Evolutionary conservation across 1,140 invertebrate genomes (phyloP).

Genomic region (Leptonema lineaticorne): DNA sequence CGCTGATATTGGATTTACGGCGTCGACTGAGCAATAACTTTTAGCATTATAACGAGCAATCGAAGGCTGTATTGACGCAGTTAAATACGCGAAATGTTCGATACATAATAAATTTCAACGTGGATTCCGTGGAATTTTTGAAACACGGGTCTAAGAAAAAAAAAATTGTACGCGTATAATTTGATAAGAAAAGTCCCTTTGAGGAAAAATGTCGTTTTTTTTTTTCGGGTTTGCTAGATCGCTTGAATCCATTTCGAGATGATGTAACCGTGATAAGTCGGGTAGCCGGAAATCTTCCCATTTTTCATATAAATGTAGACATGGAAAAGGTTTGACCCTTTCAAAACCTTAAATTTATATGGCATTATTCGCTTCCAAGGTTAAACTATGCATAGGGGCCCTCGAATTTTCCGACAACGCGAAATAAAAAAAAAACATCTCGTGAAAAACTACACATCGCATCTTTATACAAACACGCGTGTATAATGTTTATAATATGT

Average conservation of each 20-base stretch:
- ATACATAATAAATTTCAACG: no score
- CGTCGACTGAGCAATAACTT: no score
- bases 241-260: slow-evolving; percentile 19
- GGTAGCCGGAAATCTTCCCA: slow-evolving; percentile 23
- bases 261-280: slow-evolving; percentile 22
- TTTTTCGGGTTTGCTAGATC: slow-evolving; percentile 1
- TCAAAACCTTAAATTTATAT: slow-evolving; percentile 27
- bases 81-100: no score
- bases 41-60: no score
- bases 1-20: no score
- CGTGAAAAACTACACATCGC: neutral
- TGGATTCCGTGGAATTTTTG: no score
- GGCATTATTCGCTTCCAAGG: slow-evolving; percentile 19
- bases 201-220: no score
- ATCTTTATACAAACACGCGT: neutral
- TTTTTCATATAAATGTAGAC: slow-evolving; percentile 25
- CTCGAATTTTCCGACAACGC: neutral
- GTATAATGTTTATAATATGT: neutral
- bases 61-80: no score
- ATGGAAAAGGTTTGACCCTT: slow-evolving; percentile 26
- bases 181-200: no score
- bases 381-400: slow-evolving; percentile 15
- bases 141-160: no score
- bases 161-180: no score
- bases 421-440: neutral